phyloP scores from a whole-genome alignment of 1,140 invertebrate species.

The Wiebesia pumilae region DNA sequence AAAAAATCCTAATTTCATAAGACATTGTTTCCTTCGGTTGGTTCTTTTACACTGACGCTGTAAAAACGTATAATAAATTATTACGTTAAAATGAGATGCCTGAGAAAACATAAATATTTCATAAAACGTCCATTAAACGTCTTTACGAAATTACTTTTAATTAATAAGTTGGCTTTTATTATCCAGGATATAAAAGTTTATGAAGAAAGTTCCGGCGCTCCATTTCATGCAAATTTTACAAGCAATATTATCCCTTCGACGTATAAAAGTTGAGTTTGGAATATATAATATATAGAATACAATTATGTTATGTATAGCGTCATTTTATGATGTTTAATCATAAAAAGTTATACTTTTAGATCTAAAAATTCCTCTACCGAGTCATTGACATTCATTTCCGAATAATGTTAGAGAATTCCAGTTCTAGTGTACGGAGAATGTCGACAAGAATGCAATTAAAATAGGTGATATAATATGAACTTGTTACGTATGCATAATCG shows the following conservation, averaged over 20 bases:
- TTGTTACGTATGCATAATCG: too few relatives aligned
- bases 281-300: neutral
- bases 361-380: too few relatives aligned
- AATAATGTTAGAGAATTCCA: too few relatives aligned
- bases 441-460: too few relatives aligned
- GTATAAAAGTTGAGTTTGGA: neutral
- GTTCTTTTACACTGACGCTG: too few relatives aligned
- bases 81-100: neutral
- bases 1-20: too few relatives aligned
- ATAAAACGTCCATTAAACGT: neutral
- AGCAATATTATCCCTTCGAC: neutral
- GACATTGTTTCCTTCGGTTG: too few relatives aligned
- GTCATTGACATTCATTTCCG: too few relatives aligned
- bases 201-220: neutral
- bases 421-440: too few relatives aligned
- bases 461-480: too few relatives aligned
- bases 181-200: neutral
- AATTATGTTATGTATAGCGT: neutral
- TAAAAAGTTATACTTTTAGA: neutral
- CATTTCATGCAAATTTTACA: conserved; percentile 13
- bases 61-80: neutral
- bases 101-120: neutral
- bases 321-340: too few relatives aligned
- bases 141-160: neutral
- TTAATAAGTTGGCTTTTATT: neutral